Base-by-base conservation (phyloP, 2,888 invertebrate species). In the Helicoverpa assulta region DNA sequence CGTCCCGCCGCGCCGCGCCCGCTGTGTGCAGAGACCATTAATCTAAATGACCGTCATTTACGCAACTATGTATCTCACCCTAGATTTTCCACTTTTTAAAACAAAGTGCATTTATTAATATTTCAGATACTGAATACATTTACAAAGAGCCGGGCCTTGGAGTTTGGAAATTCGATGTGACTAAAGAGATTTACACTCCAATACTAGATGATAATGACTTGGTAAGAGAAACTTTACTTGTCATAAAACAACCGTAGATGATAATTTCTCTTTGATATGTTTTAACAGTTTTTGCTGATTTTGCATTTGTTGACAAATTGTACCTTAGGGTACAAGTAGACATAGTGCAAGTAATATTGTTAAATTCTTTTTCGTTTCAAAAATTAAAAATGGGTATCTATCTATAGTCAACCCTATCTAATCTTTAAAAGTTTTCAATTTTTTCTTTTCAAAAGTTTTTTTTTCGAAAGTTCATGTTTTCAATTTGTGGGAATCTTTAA, bases 121-220 rank as follows among this genome's bases (percentile, higher is more conserved):
- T 92, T 94, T 69, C 90, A 94, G 94, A 91, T 63, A 87, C 87
- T 8, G 90, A 92, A 80, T 94, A 92, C 63, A 88, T 94, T 57
- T 88, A 89, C 62, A 89, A 86, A 73, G 93, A 95, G 64, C 86
- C 88, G 5, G 85, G 84, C 7, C 67, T 78, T 1, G 93, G 93
- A 7, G 79, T 93, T 14, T 88, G 86, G 79, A 94, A 92, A 81
- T 92, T 90, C 74, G 85, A 95, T 58, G 94, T 90, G 0, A 67
- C 67, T 5, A 80, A 79, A 1, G 89, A 90, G 61, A 85, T 78
- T 18, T 85, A 85, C 33, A 73, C 77, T 14, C 88, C 88, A 2
- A 72, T 94, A 47, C 72, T 95, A 10, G 85, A 89, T 73, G 87
- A 91, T 47, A 73, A 71, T 6, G 93, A 93, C 67, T 78, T 94